Base-by-base conservation (phyloP, 1,140 invertebrate species). In the Trichoplusia ni region DNA sequence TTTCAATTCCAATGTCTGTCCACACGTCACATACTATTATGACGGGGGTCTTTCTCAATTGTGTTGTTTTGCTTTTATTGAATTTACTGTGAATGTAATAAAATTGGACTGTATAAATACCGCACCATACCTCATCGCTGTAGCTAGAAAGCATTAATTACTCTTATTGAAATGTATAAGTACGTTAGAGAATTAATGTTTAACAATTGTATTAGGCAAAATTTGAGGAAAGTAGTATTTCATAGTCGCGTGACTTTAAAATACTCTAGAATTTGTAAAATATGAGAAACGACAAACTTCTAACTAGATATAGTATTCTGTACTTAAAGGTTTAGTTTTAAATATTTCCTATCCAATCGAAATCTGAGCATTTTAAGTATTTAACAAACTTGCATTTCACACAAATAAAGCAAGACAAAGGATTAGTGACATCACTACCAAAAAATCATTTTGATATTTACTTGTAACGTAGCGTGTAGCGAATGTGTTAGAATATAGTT, bases 41-140 rank as follows among this genome's bases (percentile, higher is more conserved):
- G 11, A 38, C 21, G 19, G 21, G 8, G 14, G 2, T 49, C 29
- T 54, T 27, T 8, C 19, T 8, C 8, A 37, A 49, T 14, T 21
- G 8, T 14, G 4, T 31, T 31, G 11, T 31, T 49, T 49, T 49
- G 46, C 46, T 31, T 49, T 49, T 49, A 49, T 49, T 49, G 19
- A 42, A 8, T 42, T 23, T 23, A 42, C 8, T 42, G 18, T 49
- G 46, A 49, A 14, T 49, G 25, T 49, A 18, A 7, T 29, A 31
- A 31, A 49, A 23, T 47, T 42, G 29, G 44, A 53, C 35, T 68
- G 54, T 72, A 67, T 71, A 73, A 63, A 70, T 69, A 76, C 77
- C 77, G 73, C 69, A 75, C 60, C 75, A 74, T 82, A 82, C 80
- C 80, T 82, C 80, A 81, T 73, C 53, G 54, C 54, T 56, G 51